Conservation (phyloP, 2,797 vertebrate species). For the Steatocranus sp. region DNA sequence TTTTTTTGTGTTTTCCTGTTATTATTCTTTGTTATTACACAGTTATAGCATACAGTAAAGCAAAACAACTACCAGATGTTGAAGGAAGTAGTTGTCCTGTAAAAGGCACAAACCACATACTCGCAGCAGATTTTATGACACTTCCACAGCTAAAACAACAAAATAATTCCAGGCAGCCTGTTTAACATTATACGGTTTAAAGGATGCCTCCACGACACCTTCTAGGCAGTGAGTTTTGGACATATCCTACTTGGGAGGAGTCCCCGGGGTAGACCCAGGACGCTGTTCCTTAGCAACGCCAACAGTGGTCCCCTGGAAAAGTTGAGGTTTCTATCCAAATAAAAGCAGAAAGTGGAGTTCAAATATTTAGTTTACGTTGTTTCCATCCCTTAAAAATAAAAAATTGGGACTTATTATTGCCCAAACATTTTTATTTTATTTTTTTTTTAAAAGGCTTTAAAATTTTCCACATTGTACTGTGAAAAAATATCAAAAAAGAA, state of each 20-base stretch:
- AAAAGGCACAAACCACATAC: not conserved
- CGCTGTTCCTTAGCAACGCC: not conserved
- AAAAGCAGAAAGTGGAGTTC: not conserved
- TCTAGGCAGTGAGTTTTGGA: not conserved
- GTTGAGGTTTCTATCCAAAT: not conserved
- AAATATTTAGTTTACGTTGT: not conserved
- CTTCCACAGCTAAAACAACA: not conserved
- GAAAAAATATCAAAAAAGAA: not conserved
- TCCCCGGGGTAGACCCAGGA: not conserved
- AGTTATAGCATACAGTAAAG: not conserved
- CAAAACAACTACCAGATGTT: not conserved
- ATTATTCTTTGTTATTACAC: not conserved
- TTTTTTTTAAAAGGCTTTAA: accelerated
- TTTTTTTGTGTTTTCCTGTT: not conserved
- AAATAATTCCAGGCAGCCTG: not conserved
- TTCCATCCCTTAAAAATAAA: not conserved
- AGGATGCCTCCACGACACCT: not conserved
- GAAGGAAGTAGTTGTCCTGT: accelerated
- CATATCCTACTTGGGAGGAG: not conserved
- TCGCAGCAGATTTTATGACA: accelerated
- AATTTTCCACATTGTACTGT: not conserved
- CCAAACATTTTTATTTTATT: too few species aligned
- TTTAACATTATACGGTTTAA: not conserved
- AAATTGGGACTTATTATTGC: not conserved
- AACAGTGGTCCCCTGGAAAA: not conserved